Percentiles rank a stretch among this genome's conserved stretches.
phyloP scores from a whole-genome alignment of 2,888 invertebrate species.

The Chalcis sispes region DNA sequence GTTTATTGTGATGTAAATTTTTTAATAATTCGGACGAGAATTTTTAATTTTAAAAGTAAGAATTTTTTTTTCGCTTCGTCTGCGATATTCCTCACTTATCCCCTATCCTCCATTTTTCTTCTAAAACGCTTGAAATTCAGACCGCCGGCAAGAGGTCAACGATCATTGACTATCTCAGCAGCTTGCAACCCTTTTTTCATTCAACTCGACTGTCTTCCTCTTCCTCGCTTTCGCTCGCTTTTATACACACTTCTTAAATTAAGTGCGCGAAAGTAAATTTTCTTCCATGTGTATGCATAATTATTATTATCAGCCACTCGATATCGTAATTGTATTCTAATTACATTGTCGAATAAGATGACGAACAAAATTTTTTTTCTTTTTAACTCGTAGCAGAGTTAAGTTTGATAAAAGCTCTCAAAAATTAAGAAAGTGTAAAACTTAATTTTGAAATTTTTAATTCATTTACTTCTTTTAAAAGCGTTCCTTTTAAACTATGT shows the following conservation, averaged over 20 bases:
- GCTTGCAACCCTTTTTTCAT: conserved; percentile 34
- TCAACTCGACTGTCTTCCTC: background rate
- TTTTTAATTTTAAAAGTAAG: conserved; percentile 45
- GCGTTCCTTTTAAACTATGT: no score
- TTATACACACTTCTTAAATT: conserved; percentile 34
- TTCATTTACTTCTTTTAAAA: no score
- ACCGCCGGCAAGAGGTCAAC: conserved; percentile 42
- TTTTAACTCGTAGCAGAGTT: background rate
- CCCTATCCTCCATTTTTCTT: conserved; percentile 31
- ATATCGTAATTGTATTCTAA: conserved; percentile 19
- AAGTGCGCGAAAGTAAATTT: conserved; percentile 31
- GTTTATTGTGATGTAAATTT: background rate
- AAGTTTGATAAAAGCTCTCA: background rate
- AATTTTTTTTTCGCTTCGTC: background rate
- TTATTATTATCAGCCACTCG: conserved; percentile 19
- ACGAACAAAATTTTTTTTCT: background rate
- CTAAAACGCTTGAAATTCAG: conserved; percentile 48
- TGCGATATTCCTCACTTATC: conserved; percentile 5
- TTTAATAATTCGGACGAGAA: conserved; percentile 5
- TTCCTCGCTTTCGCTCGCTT: conserved; percentile 4
- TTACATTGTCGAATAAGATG: background rate
- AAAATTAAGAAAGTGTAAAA: no score
- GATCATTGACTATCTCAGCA: no score
- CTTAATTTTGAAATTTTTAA: no score
- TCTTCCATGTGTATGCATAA: conserved; percentile 23